Base-by-base conservation (phyloP, 2,797 vertebrate genomes). In the Pseudochromis fuscus region DNA sequence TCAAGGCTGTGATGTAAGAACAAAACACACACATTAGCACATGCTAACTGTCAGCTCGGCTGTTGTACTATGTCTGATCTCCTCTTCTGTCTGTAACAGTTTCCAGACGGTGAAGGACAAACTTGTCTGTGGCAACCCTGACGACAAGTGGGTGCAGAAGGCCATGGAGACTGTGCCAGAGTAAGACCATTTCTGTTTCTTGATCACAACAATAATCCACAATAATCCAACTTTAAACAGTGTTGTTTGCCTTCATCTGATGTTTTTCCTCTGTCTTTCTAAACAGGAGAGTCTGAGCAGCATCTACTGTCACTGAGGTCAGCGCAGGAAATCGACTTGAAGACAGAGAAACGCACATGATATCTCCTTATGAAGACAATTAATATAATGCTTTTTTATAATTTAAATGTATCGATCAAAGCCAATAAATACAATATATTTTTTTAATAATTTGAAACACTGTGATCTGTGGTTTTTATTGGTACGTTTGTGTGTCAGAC, bases 1-100 rank as follows among this genome's bases (percentile, higher is more conserved):
- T 90, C 28, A 61, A 70, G 4, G 84, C 90, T 50, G 28, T 84
- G 13, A 80, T 92, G 89, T 90, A 88, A 92, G 87, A 49, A 52
- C 16, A 16, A 58, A 45, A 9, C 15, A 35, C 3, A 13, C 4
- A 46, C 2, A 21, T 19, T 33, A 13, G 18, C 25, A 37, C 10
- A 16, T 28, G 9, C 21, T 62, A 15, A 50, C 18, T n/a, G 19
- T 19, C 3, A 27, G 13, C 30, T 30, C 11, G 50, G 7, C 15
- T 1, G 0, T 48, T 12, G 8, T 7, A 7, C 3, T 51, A 11
- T 18, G 21, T 53, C 16, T 56, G 3, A 38, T 55, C 27, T 18
- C 66, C 48, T 66, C 51, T 10, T 15, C 15, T 49, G 3, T 82
- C 5, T 77, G 12, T 50, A 33, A 25, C 57, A 92, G 92, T 38